Conservation (phyloP, 2,797 vertebrate species). For the Melanotaenia trifasciata region DNA sequence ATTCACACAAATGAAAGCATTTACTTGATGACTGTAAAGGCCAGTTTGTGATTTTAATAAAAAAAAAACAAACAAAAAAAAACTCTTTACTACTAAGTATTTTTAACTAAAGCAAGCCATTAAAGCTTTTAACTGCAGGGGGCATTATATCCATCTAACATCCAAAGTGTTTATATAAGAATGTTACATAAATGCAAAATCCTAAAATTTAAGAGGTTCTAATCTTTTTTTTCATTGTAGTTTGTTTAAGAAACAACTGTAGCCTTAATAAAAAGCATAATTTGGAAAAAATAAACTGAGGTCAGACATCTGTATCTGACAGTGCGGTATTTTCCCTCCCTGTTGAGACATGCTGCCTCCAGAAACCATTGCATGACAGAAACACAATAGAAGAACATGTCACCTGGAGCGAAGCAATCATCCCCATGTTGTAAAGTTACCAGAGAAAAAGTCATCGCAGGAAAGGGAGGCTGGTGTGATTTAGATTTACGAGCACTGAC, state of each 20-base stretch:
- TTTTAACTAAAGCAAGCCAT: not conserved
- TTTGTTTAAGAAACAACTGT: not conserved
- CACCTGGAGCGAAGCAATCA: conserved; percentile 23
- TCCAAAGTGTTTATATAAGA: not conserved
- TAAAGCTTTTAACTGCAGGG: not conserved
- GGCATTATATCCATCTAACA: not conserved
- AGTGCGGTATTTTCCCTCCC: not conserved
- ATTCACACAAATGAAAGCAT: conserved; percentile 23
- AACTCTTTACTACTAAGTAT: not conserved
- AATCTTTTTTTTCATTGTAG: not conserved
- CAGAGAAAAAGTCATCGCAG: conserved; percentile 30
- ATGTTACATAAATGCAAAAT: not conserved
- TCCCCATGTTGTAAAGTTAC: conserved; percentile 23
- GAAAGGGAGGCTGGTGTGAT: conserved; percentile 25
- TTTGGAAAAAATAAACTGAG: not conserved
- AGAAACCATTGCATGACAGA: conserved; percentile 12
- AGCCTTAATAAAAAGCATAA: not conserved
- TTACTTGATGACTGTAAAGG: conserved; percentile 14
- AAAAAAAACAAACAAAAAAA: not conserved
- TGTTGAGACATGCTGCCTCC: not conserved
- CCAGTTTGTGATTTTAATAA: conserved; percentile 13
- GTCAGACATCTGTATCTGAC: not conserved
- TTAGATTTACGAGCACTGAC: conserved; percentile 53
- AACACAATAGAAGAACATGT: conserved; percentile 18
- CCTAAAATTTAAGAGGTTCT: not conserved